Base-by-base conservation (phyloP, 2,888 invertebrate species). In the Cecidostiba fungosa region DNA sequence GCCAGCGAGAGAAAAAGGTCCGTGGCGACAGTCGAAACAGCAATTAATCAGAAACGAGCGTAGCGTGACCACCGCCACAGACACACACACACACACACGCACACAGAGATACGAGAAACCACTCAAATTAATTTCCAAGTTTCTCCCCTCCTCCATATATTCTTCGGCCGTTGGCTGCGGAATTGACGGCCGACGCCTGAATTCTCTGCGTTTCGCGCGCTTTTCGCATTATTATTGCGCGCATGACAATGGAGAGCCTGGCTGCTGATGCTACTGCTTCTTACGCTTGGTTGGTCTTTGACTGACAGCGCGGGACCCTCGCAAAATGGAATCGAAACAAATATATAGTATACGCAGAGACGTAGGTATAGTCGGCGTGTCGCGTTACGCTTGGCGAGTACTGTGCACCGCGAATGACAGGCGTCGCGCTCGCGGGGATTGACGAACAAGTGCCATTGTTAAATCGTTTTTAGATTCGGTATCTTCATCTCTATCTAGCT, bases 81-180 rank as follows among this genome's bases (percentile, higher is more conserved):
- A 50, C 50, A 19, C 4, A 50, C 43, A 12, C 43, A 3, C 12
- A 36, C 23, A 10, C 54, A 12, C 43, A 3, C 12, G 26, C 23
- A 10, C 54, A 3, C 84, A 26, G 50, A 54, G 73, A 43, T 78
- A 50, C 76, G 73, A 69, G 89, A 91, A 91, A 92, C 92, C 92
- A 92, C 93, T 92, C 92, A 92, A 93, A 93, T 93, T 93, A 93
- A 93, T 93, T 87, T 92, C 92, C 91, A 91, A 91, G 91, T 92
- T 91, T 32, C 29, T 12, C 66, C 26, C 43, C 47, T 26, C 29
- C 54, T 26, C 50, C 4, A n/a, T 66, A 59, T 23, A 69, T 36
- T 70, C 69, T 70, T 23, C 26, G n/a, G 23, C 59, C 43, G 29
- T 59, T 29, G 72, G 47, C 4, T 70, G 39, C 19, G n/a, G 59